phyloP scores from a whole-genome alignment of 2,888 invertebrate genomes.

The Heliothis peltigera region DNA sequence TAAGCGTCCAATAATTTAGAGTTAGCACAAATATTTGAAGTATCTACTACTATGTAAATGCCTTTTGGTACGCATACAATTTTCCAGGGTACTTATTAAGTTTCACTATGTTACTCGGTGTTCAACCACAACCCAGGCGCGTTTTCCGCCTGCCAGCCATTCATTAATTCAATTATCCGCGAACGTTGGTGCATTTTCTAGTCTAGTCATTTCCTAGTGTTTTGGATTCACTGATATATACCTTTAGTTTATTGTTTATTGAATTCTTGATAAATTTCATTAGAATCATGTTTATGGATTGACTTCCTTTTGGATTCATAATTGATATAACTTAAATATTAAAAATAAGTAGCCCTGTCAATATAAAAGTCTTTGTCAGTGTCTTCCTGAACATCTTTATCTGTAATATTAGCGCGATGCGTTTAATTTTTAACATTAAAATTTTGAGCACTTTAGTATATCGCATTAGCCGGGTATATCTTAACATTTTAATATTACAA shows the following conservation, averaged over 20 bases:
- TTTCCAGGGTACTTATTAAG: constrained; percentile 36
- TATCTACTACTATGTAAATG: constrained; percentile 2
- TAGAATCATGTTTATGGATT: background rate
- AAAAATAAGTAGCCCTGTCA: no score
- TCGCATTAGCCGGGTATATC: no score
- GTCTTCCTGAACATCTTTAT: no score
- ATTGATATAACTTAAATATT: no score
- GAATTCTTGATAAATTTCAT: background rate
- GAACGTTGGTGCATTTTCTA: constrained; percentile 23
- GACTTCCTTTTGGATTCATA: background rate
- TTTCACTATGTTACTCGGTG: constrained; percentile 34
- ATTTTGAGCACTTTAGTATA: no score
- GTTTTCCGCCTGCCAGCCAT: constrained; percentile 36
- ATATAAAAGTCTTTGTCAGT: no score
- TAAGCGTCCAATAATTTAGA: background rate
- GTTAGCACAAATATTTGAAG: constrained; percentile 6
- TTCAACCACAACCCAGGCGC: constrained; percentile 26
- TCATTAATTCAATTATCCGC: constrained; percentile 48
- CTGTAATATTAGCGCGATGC: no score
- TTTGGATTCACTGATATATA: background rate
- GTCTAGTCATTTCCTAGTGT: constrained; percentile 5
- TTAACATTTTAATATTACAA: no score
- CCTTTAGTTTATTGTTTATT: constrained; percentile 1
- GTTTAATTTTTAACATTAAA: no score
- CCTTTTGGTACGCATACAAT: constrained; percentile 17